These are phyloP conservation scores for Drosophila imparisetae DNA, from an alignment of 2,888 invertebrate genomes.

Conservation along the genomic window DNA sequence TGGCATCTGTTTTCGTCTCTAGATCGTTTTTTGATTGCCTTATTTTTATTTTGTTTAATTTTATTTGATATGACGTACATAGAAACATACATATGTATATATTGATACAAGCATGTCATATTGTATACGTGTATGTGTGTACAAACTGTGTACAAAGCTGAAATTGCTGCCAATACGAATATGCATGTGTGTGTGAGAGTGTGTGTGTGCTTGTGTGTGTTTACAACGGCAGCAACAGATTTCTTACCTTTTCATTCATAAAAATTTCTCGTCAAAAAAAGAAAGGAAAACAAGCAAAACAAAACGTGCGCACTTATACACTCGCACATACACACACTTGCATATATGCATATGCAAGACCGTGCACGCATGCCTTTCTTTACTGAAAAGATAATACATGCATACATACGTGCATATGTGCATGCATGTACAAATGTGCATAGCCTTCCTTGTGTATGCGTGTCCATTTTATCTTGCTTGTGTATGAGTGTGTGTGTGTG, in stretches of 20 bases:
- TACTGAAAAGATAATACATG: neutral
- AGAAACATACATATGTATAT: neutral
- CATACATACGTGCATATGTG: neutral
- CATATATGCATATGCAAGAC: constrained; percentile 2
- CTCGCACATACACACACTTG: neutral
- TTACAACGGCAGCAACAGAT: constrained; percentile 49
- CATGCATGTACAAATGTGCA: constrained; percentile 3
- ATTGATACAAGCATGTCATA: constrained; percentile 34
- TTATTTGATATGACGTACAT: neutral
- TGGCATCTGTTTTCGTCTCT: neutral
- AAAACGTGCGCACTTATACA: constrained; percentile 16
- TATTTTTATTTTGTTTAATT: neutral
- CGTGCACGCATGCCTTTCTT: constrained; percentile 2
- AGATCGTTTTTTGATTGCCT: neutral
- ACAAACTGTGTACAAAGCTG: neutral
- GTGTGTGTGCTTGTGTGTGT: neutral
- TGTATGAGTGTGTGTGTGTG: neutral
- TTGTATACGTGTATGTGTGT: neutral
- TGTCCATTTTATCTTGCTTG: neutral
- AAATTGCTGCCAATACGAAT: constrained; percentile 33
- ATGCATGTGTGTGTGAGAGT: neutral
- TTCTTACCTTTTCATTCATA: constrained; percentile 73
- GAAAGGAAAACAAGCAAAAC: constrained; percentile 37
- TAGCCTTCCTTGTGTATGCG: neutral
- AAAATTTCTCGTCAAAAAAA: constrained; percentile 51